These are phyloP conservation scores for Ptiloglossa arizonensis DNA, from an alignment of 1,140 invertebrate species.

Conservation along the genomic window DNA sequence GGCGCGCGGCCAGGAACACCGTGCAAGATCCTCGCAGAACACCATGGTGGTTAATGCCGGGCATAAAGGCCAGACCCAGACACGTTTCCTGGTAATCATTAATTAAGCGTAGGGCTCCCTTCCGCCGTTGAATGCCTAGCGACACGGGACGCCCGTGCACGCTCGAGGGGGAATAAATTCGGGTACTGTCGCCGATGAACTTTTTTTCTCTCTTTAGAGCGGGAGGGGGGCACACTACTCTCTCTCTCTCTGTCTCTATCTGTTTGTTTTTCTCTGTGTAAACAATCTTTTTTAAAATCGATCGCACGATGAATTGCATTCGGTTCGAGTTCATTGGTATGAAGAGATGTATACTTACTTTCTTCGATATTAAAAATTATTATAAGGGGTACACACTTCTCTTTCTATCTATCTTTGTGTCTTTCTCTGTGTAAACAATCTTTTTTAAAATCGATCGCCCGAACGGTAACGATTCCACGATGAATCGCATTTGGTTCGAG, in stretches of 20 bases:
- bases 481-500: too few relatives aligned
- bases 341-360: too few relatives aligned
- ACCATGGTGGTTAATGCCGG: constrained; percentile 62
- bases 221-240: not conserved
- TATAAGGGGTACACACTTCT: not conserved
- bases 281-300: too few relatives aligned
- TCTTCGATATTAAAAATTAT: too few relatives aligned
- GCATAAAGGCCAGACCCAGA: constrained; percentile 72
- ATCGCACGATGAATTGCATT: too few relatives aligned
- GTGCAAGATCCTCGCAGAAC: constrained; percentile 23
- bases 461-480: too few relatives aligned
- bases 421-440: too few relatives aligned
- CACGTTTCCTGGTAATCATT: constrained; percentile 80
- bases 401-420: constrained; percentile 4
- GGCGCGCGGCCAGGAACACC: not conserved
- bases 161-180: constrained; percentile 47
- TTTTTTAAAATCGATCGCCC: too few relatives aligned
- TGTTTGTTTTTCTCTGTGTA: too few relatives aligned
- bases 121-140: constrained; percentile 69
- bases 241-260: constrained; percentile 20
- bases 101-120: constrained; percentile 76
- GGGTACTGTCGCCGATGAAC: not conserved
- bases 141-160: constrained; percentile 58
- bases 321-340: too few relatives aligned
- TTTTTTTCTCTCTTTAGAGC: not conserved